Percentiles rank a stretch among this genome's conserved stretches.
These are phyloP conservation scores for Hyles vespertilio DNA, from an alignment of 1,140 invertebrate species.

Conservation along the genomic window DNA sequence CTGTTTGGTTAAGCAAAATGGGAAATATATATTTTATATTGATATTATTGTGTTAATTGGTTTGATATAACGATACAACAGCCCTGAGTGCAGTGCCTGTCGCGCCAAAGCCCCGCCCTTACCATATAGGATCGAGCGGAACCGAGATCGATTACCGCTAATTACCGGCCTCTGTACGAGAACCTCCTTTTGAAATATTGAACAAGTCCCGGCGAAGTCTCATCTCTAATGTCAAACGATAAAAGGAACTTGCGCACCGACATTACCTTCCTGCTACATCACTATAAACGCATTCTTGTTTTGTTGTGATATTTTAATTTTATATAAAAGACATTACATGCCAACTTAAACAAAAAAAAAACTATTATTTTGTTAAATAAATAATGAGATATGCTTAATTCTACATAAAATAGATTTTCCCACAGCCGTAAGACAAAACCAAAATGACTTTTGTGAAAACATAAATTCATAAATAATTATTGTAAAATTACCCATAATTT, in stretches of 20 bases:
- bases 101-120: slow-evolving; percentile 38
- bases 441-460: no score
- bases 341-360: no score
- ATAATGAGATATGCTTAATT: no score
- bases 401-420: no score
- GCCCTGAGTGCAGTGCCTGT: slow-evolving; percentile 9
- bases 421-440: no score
- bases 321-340: no score
- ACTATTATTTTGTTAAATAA: no score
- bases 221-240: slow-evolving; percentile 9
- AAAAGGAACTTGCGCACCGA: not conserved
- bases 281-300: not conserved
- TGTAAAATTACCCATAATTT: no score
- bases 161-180: slow-evolving; percentile 52
- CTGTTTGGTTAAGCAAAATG: no score
- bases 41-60: not conserved
- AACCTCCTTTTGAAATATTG: slow-evolving; percentile 42
- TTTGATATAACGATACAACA: slow-evolving; percentile 6
- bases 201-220: slow-evolving; percentile 1
- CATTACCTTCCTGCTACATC: not conserved
- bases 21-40: no score
- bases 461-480: no score
- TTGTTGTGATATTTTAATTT: no score
- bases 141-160: slow-evolving; percentile 69
- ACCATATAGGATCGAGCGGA: slow-evolving; percentile 52